phyloP scores from a whole-genome alignment of 2,797 vertebrate species.

The Lagorchestes hirsutus region DNA sequence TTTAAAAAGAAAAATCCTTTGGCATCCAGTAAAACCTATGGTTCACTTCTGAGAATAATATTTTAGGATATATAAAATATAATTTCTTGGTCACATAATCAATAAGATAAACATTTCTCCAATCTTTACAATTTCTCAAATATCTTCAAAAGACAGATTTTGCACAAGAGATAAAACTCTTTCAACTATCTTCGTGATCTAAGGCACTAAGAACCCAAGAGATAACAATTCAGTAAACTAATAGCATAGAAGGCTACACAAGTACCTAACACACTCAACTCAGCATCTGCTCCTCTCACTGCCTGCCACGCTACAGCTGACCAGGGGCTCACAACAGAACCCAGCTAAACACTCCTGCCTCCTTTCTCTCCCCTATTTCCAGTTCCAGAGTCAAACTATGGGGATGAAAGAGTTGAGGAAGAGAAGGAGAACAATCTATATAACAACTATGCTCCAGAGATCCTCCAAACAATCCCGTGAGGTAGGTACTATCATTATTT shows the following conservation, averaged over 20 bases:
- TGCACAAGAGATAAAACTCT: too few relatives aligned
- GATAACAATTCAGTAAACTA: neutral
- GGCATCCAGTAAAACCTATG: neutral
- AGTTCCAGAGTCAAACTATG: neutral
- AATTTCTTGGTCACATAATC: too few relatives aligned
- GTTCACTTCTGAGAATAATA: neutral
- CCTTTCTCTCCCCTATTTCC: neutral
- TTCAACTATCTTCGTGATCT: neutral
- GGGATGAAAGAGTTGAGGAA: neutral
- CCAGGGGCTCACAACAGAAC: neutral
- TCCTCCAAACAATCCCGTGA: neutral
- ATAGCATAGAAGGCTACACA: too few relatives aligned
- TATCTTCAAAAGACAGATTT: too few relatives aligned
- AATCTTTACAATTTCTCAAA: too few relatives aligned
- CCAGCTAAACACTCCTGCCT: neutral
- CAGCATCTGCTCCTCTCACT: too few relatives aligned
- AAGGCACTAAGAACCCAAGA: neutral
- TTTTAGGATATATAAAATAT: too few relatives aligned
- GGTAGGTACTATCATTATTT: too few relatives aligned
- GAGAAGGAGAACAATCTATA: neutral
- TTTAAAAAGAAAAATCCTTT: neutral
- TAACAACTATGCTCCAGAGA: neutral
- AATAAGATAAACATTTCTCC: too few relatives aligned
- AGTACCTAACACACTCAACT: too few relatives aligned
- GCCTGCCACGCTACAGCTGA: neutral